Base-by-base conservation (phyloP, 2,888 invertebrate species). In the Orchesellides sinensis region DNA sequence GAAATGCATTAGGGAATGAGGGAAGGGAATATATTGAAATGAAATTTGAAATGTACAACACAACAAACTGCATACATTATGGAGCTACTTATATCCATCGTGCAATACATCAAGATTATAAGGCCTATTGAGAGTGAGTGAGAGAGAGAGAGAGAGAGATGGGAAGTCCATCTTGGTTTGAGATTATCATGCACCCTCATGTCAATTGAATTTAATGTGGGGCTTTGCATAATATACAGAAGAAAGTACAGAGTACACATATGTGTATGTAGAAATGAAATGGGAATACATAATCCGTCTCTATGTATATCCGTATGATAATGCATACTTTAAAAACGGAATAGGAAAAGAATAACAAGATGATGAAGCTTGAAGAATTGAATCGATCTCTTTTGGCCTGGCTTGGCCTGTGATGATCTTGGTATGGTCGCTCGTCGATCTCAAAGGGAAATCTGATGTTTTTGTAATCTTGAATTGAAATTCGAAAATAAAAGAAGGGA, bases 81-180 rank as follows among this genome's bases (percentile, higher is more conserved):
- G n/a, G n/a, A 40, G n/a, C 14, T n/a, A 40, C n/a, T 40, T 40
- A 40, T 2, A 40, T 14, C 40, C 40, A 54, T 49, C 2, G 49
- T 25, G 54, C 23, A 54, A 54, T 54, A 54, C 25, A 54, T 54
- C 54, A 54, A 21, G 54, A 54, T 54, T 54, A 14, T 23, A 54
- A n/a, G n/a, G 8, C 49, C n/a, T 40, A 14, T 10, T 40, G 40
- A 10, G 40, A 40, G 40, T 14, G 40, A 32, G 10, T 40, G 40
- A 32, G 40, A 40, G 40, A n/a, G n/a, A 40, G 14, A 5, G 40
- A 40, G 4, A 14, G 40, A 40, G 32, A 32, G 32, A 6, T 6
- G 10, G 32, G 5, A 32, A 32, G 32, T 32, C 5, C 10, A 32
- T 32, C 5, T 10, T 32, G 10, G 10, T n/a, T 12, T 12, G 35